Conservation (phyloP, 2,797 vertebrate genomes). For the Rhinoraja longicauda region DNA sequence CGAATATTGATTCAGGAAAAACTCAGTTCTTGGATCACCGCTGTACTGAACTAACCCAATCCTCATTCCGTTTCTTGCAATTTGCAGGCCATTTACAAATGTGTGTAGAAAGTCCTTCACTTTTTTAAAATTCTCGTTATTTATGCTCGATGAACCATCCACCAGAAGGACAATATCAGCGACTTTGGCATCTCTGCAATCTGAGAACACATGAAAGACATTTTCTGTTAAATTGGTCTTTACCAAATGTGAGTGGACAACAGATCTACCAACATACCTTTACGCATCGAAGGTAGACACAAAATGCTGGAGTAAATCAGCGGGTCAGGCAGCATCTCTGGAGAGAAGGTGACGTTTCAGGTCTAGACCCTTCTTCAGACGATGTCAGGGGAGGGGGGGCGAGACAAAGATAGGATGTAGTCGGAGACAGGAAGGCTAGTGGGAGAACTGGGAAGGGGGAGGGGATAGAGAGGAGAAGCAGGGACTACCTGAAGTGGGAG, state of each 20-base stretch:
- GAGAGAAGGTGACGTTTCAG: too few relatives aligned
- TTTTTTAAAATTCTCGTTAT: conserved; percentile 55
- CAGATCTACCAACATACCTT: neutral
- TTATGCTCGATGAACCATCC: conserved; percentile 66
- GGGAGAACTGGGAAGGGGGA: too few relatives aligned
- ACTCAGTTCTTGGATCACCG: conserved; percentile 52
- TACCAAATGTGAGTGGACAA: neutral
- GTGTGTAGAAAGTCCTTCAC: conserved; percentile 61
- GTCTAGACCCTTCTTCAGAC: too few relatives aligned
- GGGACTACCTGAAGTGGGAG: too few relatives aligned
- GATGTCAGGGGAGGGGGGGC: too few relatives aligned
- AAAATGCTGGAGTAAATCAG: too few relatives aligned
- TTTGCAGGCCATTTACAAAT: conserved; percentile 58
- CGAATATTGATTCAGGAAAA: conserved; percentile 60
- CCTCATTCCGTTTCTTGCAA: conserved; percentile 59
- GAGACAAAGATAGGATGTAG: too few relatives aligned
- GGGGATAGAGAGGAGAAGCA: too few relatives aligned
- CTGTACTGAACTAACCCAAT: conserved; percentile 70
- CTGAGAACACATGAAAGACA: conserved; percentile 48
- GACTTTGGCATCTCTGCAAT: conserved; percentile 56
- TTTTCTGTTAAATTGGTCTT: neutral
- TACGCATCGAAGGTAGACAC: too few relatives aligned
- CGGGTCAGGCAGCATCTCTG: too few relatives aligned
- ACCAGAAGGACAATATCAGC: conserved; percentile 75
- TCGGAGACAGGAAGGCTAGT: too few relatives aligned